Evolutionary conservation across 2,113 vertebrate genomes (phyloP), one percentile per base, ranked within the genome.

Genomic region (Elanus axillaris): DNA sequence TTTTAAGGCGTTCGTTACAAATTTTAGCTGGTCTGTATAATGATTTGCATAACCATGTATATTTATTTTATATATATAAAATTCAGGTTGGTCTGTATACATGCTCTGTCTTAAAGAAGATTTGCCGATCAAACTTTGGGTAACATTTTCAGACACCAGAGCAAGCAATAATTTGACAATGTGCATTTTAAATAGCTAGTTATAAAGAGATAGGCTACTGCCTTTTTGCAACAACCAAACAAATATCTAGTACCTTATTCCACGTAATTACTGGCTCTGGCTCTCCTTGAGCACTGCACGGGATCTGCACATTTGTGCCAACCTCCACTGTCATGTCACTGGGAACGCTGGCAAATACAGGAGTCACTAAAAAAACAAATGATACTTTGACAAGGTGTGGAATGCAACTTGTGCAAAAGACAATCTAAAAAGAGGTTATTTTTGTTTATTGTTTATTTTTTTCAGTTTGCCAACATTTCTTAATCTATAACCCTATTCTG

Each of bases 221-320:
- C 25, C 47, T 48, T 92, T 79, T 47, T 56, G 40, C 45, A 88
- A 29, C 56, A 66, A 82, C 11, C 21, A 34, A 64, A 63, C 12
- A 72, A n/a, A 40, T 47, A 89, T 48, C n/a, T 95, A 97, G 96
- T 97, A 99, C 99, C 99, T 99, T 99, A 98, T 99, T 99, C 99
- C 99, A 99, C 58, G 99, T 99, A 98, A 99, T 98, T 84, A 98
- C 97, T 16, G 99, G 99, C 67, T 98, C 98, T 0, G 99, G 99
- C 95, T 99, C 99, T 80, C 99, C 99, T 95, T 99, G 99, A 96
- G 99, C 99, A 11, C 98, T 99, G 98, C 99, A 99, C 0, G 99
- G 98, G 95, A 99, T 99, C 98, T 99, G 99, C 86, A 99, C 98
- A 0, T 99, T 99, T 96, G 98, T 98, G 88, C 99, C 99, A 97